Percentiles rank a stretch among this genome's conserved stretches.
These are phyloP conservation scores for Oasisia sp. DNA, from an alignment of 2,888 invertebrate species.

Conservation along the genomic window DNA sequence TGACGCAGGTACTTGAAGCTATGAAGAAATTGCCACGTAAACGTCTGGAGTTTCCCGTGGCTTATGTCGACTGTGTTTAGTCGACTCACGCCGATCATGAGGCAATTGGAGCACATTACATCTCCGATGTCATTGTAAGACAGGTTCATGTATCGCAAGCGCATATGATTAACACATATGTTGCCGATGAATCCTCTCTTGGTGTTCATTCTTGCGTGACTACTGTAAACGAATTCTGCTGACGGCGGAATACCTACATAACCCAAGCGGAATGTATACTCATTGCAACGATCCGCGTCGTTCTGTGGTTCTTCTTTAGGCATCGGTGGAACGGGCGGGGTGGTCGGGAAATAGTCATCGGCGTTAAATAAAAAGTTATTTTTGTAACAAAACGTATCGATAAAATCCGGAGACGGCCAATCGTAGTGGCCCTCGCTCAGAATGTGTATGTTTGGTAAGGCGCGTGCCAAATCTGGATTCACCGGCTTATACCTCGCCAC, in stretches of 20 bases:
- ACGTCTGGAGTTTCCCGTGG: neutral
- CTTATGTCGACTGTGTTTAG: neutral
- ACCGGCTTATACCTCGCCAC: neutral
- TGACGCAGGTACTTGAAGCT: neutral
- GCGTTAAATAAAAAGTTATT: neutral
- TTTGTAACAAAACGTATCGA: neutral
- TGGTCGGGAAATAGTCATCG: neutral
- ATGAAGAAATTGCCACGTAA: neutral
- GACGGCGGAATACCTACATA: neutral
- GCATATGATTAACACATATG: neutral
- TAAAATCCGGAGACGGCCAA: neutral
- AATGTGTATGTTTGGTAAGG: neutral
- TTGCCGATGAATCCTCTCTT: neutral
- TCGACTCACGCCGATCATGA: neutral
- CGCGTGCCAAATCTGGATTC: neutral
- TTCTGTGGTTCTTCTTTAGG: neutral
- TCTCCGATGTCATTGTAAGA: neutral
- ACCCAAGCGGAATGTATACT: neutral
- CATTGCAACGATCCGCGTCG: neutral
- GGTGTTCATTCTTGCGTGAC: neutral
- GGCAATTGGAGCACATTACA: neutral
- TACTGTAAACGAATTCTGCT: neutral
- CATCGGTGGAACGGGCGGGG: neutral
- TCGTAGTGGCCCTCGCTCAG: neutral
- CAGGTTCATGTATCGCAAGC: neutral